Evolutionary conservation across 2,797 vertebrate species (phyloP).

Genomic region (Odontamblyopus rebecca): DNA sequence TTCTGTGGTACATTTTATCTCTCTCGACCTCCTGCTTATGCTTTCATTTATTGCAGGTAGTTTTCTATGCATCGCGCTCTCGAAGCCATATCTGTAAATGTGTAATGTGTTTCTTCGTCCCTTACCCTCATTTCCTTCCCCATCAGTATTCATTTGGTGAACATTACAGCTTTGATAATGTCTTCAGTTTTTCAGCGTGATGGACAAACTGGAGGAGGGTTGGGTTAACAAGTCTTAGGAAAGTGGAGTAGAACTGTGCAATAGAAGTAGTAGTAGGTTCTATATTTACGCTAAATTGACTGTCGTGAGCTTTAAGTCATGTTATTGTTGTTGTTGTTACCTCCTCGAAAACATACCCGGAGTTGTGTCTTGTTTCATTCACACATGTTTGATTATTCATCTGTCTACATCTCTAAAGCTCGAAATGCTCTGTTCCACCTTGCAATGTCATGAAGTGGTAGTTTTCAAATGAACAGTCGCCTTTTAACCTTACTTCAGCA

Average conservation of each 20-base stretch:
- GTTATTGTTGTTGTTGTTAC: too few relatives aligned
- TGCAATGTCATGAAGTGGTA: too few relatives aligned
- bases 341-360: too few relatives aligned
- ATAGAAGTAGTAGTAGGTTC: too few relatives aligned
- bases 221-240: constrained; percentile 24
- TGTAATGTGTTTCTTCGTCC: constrained; percentile 58
- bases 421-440: too few relatives aligned
- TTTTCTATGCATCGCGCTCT: constrained; percentile 59
- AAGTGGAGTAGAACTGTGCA: not conserved
- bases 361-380: too few relatives aligned
- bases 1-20: constrained; percentile 59
- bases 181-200: constrained; percentile 14
- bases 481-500: too few relatives aligned
- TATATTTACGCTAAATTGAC: too few relatives aligned
- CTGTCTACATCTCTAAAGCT: too few relatives aligned
- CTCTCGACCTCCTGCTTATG: constrained; percentile 41
- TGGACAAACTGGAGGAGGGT: constrained; percentile 29
- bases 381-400: too few relatives aligned
- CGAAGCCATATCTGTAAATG: constrained; percentile 47
- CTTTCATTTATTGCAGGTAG: constrained; percentile 67
- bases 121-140: constrained; percentile 43
- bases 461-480: too few relatives aligned
- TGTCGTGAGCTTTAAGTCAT: too few relatives aligned
- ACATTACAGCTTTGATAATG: constrained; percentile 35
- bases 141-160: constrained; percentile 43